Evolutionary conservation across 2,888 invertebrate genomes (phyloP).

Genomic region (Drosophila quinaria): DNA sequence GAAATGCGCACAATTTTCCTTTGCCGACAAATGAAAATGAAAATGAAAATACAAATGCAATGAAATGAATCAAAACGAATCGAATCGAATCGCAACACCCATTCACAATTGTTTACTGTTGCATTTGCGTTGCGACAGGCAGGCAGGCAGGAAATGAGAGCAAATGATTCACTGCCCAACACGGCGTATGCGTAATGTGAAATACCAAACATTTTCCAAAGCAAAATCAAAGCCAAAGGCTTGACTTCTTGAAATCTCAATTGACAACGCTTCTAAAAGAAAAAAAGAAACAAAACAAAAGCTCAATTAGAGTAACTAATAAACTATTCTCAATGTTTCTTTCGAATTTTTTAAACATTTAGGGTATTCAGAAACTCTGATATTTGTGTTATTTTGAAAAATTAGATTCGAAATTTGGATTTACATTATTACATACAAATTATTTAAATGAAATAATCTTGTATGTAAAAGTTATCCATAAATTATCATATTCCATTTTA

Average conservation of each 20-base stretch:
- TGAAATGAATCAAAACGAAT: conserved; percentile 32
- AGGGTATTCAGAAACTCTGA: no score
- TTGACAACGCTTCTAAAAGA: not conserved
- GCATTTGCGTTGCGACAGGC: conserved; percentile 2
- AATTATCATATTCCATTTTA: no score
- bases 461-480: no score
- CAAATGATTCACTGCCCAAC: conserved; percentile 23
- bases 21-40: conserved; percentile 34
- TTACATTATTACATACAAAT: no score
- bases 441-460: no score
- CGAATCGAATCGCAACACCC: conserved; percentile 13
- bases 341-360: no score
- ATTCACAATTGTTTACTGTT: conserved; percentile 1
- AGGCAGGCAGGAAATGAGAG: conserved; percentile 12
- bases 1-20: conserved; percentile 63
- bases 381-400: no score
- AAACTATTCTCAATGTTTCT: not conserved
- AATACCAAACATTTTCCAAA: not conserved
- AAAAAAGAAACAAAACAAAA: not conserved
- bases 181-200: conserved; percentile 14
- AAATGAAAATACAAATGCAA: conserved; percentile 27
- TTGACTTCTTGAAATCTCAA: not conserved
- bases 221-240: not conserved
- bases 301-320: not conserved
- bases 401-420: no score